Base-by-base conservation (phyloP, 2,797 vertebrate genomes). In the Onychomys arenicola region DNA sequence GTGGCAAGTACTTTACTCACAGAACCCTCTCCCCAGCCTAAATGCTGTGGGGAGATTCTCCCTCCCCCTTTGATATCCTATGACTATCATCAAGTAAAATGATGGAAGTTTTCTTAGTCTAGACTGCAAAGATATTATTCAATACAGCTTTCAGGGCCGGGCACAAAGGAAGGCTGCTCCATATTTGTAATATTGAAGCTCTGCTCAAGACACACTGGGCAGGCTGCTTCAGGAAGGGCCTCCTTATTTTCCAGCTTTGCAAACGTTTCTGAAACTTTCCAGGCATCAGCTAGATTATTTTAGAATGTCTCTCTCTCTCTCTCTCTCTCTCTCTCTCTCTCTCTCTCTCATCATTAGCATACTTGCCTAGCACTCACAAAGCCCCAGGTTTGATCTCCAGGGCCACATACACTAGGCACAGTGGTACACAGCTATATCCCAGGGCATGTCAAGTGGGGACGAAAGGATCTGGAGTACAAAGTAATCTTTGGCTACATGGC, bases 101-200 rank as follows among this genome's bases (percentile, higher is more conserved):
- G 89, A 27, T 21, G 27, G 37, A 49, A 25, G 8, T 8, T 93
- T 76, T 71, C 63, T 80, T 21, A 61, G 12, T 7, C 49, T 55
- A 12, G 2, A 40, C 5, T 40, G 40, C 19, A 32, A 21, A 65
- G 9, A 4, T 10, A 27, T 17, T 4, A 57, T 14, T 17, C 1
- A 17, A 34, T 23, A 10, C 17, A 2, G 4, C 65, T 29, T 29
- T 55, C 8, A 46, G 21, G 59, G 57, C 32, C 19, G 1, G 3
- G 34, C 0, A 2, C 0, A 0, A 5, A 23, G 52, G 73, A 46
- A 76, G 63, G 12, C 6, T 46, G 17, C 23, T 13, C 1, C 32
- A 4, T 40, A 21, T 37, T 16, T 21, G 2, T 69, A 25, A 29
- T 46, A 14, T 9, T 9, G 3, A 7, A 34, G 32, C 67, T 21